Conservation (phyloP, 1,140 invertebrate genomes). For the Grapholita molesta region DNA sequence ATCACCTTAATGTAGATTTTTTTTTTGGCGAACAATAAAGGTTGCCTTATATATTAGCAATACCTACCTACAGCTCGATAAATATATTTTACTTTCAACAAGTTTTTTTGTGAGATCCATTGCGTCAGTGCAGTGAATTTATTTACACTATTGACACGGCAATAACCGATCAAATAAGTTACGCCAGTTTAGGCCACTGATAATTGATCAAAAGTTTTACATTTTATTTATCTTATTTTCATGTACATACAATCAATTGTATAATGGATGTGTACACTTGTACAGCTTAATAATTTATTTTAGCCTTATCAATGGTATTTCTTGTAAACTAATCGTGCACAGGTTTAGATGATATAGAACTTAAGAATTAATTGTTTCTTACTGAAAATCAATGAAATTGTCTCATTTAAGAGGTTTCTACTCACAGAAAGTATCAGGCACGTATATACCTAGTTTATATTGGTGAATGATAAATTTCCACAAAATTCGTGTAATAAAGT, state of each 20-base stretch:
- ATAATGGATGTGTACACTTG: background rate
- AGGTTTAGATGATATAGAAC: background rate
- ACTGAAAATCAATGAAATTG: background rate
- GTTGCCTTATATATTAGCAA: background rate
- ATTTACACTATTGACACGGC: background rate
- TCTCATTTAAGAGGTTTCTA: no score
- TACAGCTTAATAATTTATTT: background rate
- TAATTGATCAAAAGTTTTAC: background rate
- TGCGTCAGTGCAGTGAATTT: background rate
- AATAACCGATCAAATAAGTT: background rate
- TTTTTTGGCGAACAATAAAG: background rate
- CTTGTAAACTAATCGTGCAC: background rate
- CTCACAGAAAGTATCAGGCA: no score
- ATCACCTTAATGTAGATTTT: background rate
- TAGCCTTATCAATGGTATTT: background rate
- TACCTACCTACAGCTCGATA: background rate
- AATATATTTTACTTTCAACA: background rate
- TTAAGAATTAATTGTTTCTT: background rate
- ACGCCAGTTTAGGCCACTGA: background rate
- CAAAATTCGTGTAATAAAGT: no score
- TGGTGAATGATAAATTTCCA: no score
- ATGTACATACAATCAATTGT: background rate
- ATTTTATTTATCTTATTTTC: background rate
- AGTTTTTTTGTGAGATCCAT: background rate
- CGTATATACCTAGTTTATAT: no score